These are phyloP conservation scores for Ormyrus rosae DNA, from an alignment of 2,888 invertebrate species.

Conservation along the genomic window DNA sequence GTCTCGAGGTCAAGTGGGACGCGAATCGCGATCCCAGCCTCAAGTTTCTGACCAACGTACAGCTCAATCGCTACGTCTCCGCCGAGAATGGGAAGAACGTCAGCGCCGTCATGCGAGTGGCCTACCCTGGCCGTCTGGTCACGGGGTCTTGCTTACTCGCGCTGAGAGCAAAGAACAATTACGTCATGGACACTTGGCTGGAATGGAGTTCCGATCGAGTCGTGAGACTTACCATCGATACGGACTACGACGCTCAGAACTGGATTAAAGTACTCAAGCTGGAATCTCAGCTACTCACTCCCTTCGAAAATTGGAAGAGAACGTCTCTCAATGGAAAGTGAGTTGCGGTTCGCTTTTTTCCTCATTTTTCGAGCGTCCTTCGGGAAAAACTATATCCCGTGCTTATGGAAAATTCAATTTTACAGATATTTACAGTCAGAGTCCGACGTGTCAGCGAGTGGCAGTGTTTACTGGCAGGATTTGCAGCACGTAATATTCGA, in stretches of 20 bases:
- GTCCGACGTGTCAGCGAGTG: constrained; percentile 77
- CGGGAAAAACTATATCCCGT: no score
- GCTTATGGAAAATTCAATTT: constrained; percentile 19
- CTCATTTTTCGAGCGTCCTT: no score
- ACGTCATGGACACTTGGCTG: constrained; percentile 77
- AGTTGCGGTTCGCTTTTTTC: constrained; percentile 37
- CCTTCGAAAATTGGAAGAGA: constrained; percentile 79
- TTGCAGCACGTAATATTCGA: constrained; percentile 79
- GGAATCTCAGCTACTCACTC: constrained; percentile 77
- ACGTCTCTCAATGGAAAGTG: constrained; percentile 78
- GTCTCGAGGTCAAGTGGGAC: constrained; percentile 89
- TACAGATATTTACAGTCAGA: constrained; percentile 77
- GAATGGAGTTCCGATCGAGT: constrained; percentile 84
- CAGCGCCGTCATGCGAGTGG: constrained; percentile 81
- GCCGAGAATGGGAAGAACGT: constrained; percentile 78
- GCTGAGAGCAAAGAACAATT: constrained; percentile 76
- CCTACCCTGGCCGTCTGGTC: constrained; percentile 86
- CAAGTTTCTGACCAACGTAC: constrained; percentile 81
- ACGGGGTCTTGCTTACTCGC: constrained; percentile 82
- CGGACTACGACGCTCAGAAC: constrained; percentile 77
- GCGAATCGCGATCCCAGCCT: constrained; percentile 89
- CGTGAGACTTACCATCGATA: constrained; percentile 80
- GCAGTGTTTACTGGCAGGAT: constrained; percentile 80
- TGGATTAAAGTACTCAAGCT: constrained; percentile 75
- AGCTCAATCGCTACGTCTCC: constrained; percentile 77